These are phyloP conservation scores for Ploceus nigricollis DNA, from an alignment of 2,113 vertebrate genomes.

Conservation along the genomic window DNA sequence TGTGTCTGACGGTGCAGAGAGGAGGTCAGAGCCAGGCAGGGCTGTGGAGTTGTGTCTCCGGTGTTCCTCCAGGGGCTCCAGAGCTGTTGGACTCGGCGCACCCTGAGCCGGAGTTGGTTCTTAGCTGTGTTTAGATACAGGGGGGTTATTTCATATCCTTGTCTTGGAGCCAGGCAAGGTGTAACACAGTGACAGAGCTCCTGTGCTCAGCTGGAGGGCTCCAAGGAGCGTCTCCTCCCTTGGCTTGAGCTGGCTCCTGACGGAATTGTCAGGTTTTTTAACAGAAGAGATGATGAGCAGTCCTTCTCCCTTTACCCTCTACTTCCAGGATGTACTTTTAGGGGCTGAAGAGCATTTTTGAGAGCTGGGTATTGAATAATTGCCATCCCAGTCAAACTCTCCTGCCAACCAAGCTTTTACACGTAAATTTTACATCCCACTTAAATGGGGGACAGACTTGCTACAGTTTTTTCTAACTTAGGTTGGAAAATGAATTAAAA, in stretches of 20 bases:
- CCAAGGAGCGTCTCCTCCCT: neutral
- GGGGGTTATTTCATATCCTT: neutral
- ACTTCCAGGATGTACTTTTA: neutral
- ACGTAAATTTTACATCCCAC: neutral
- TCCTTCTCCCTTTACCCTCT: neutral
- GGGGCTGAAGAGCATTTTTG: neutral
- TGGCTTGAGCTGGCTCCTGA: neutral
- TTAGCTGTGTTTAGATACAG: fast-evolving
- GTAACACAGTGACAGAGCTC: neutral
- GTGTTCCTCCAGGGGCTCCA: neutral
- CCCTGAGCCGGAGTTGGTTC: neutral
- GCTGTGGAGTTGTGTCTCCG: neutral
- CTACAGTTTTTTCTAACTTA: neutral
- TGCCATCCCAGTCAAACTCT: neutral
- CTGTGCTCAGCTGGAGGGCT: neutral
- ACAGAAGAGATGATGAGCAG: neutral
- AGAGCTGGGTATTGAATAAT: neutral
- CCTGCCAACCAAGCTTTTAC: neutral
- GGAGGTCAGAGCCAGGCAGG: neutral
- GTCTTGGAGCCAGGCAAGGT: neutral
- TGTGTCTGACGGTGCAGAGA: neutral
- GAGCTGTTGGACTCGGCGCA: neutral
- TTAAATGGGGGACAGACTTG: neutral
- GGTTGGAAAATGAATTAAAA: neutral
- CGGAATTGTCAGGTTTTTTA: neutral